Evolutionary conservation across 2,113 vertebrate species (phyloP), one percentile per base, ranked within the genome.

Genomic region (Eidolon helvum): DNA sequence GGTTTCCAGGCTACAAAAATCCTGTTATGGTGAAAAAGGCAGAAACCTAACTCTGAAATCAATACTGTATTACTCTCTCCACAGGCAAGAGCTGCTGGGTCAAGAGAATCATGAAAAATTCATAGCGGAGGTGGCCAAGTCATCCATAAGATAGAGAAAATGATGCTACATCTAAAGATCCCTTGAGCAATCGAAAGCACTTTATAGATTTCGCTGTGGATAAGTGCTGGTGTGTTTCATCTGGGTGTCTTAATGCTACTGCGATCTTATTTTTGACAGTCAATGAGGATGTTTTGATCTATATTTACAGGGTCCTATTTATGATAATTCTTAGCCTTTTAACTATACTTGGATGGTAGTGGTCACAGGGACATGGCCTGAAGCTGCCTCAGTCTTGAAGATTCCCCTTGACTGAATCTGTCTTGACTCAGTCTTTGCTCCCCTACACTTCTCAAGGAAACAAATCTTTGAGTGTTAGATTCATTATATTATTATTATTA

Each of bases 81-180:
- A 98, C 98, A 98, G 99, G 98, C 98, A 98, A 98, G 98, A 99
- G 98, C 98, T 99, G 98, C 99, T 98, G 98, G 98, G 98, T 98
- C 98, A 99, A 98, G 98, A 98, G 98, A 98, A 98, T 99, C 99
- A 99, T 99, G 98, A 99, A 99, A 99, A 99, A 99, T 99, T 99
- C 98, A 99, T 99, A 98, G 97, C 96, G 88, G 98, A 99, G 98
- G 98, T 99, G 98, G 99, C 98, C 98, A 98, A 98, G 98, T 98
- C 98, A 99, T 99, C 99, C 98, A 99, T 98, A 99, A 98, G 98
- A 98, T 91, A 98, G 97, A 98, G 98, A 98, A 99, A 99, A 99
- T 98, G 98, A 98, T 98, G 98, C 98, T 98, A 94, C 97, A 98
- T 98, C 98, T 98, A 98, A 98, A 98, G 98, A 99, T 98, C 98